Base-by-base conservation (phyloP, 1,140 invertebrate genomes). In the Zophobas morio region DNA sequence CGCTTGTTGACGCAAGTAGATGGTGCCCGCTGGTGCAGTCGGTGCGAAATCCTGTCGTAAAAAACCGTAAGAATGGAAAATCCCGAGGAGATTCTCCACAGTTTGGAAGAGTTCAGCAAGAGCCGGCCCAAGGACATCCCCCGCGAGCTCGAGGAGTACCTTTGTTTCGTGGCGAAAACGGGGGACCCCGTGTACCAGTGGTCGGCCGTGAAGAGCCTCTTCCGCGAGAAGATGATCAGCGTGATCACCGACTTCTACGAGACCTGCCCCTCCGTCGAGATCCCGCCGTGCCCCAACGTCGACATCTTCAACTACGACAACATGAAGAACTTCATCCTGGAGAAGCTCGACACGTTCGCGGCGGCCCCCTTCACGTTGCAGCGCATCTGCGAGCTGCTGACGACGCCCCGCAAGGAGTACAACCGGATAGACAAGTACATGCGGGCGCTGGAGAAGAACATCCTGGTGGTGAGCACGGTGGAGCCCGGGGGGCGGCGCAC, bases 341-440 rank as follows among this genome's bases (percentile, higher is more conserved):
- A 97, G 82, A 90, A 94, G 37, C 86, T 98, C 0, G 96, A 98
- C 80, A 92, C 91, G 1, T 95, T 94, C 87, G 91, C 90, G 40
- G 95, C 96, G 71, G 96, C 97, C 1, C 98, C 98, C 0, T 99
- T 99, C 83, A 99, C 98, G 6, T 94, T 99, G 66, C 98, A 99
- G 86, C 90, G 98, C 76, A 92, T 99, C 53, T 98, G 96, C 87
- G 98, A 99, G 87, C 88, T 99, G 1, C 88, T 99, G 0, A 96
- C 94, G 1, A 91, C 93, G 77, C 97, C 98, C 2, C 90, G 93
- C n/a, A 96, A 96, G 85, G 96, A 99, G 84, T 99, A 99, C 86
- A 97, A 95, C 83, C 90, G 96, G 75, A 95, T 96, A 57, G 98
- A 99, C 85, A 99, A 99, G 87, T 99, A 96, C 85, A 95, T 99